Conservation (phyloP, 37 sponge, comb jelly and placozoan species). For the Bolinopsis microptera region DNA sequence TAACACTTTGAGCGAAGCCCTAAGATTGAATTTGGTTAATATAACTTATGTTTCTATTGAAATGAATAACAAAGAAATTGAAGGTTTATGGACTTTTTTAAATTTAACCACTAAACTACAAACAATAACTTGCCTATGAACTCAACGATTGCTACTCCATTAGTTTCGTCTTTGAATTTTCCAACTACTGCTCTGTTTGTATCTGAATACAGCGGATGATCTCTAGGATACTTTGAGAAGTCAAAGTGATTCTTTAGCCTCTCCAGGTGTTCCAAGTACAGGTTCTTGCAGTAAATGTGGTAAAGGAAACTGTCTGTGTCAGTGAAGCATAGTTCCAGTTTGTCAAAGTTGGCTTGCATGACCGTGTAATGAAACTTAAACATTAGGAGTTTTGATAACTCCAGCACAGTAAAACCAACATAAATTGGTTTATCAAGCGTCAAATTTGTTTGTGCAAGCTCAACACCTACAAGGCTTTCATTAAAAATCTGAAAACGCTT, state of each 20-base stretch:
- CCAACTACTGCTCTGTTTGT: conserved; percentile 10
- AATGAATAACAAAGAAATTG: no score
- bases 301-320: conserved; percentile 22
- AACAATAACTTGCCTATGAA: neutral
- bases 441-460: neutral
- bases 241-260: neutral
- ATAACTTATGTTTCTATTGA: no score
- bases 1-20: neutral
- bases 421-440: conserved; percentile 31
- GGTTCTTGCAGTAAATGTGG: neutral
- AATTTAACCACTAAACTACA: no score
- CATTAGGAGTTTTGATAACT: conserved; percentile 22
- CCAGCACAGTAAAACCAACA: conserved; percentile 47
- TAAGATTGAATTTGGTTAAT: neutral
- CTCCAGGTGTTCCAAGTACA: neutral
- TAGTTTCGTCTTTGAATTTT: conserved; percentile 16
- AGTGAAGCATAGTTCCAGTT: neutral
- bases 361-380: neutral
- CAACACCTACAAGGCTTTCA: conserved; percentile 7
- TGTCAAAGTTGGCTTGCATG: neutral
- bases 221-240: neutral
- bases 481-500: neutral
- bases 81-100: no score
- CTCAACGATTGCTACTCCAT: neutral
- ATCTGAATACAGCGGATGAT: conserved; percentile 5